phyloP scores from a whole-genome alignment of 2,113 vertebrate genomes.

The Myocastor coypus region DNA sequence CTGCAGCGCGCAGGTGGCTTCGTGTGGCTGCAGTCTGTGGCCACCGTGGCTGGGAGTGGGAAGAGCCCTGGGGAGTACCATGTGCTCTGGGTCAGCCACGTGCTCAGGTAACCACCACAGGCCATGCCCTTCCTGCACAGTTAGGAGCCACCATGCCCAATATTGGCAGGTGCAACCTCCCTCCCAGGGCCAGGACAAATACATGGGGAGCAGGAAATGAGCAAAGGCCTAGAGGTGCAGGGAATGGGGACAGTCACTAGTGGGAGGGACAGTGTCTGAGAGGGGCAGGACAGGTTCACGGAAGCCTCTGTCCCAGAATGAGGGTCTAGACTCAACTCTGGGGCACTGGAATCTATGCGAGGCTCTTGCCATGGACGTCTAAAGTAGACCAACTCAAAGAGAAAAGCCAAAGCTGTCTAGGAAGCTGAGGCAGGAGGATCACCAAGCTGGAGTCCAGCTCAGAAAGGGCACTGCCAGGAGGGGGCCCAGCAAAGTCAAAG shows the following conservation, averaged over 20 bases:
- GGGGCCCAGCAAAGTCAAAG: neutral
- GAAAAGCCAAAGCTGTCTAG: neutral
- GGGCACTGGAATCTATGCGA: neutral
- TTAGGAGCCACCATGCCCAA: neutral
- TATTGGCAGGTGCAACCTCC: conserved; percentile 9
- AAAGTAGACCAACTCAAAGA: neutral
- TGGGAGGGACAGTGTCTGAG: neutral
- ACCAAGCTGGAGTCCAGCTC: neutral
- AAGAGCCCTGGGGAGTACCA: conserved; percentile 94
- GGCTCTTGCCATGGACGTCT: neutral
- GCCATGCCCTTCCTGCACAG: neutral
- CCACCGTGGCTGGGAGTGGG: conserved; percentile 93
- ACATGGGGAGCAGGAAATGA: neutral
- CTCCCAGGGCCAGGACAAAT: neutral
- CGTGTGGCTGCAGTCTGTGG: conserved; percentile 94
- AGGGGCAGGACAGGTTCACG: neutral
- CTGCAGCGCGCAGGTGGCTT: conserved; percentile 93
- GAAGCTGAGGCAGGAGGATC: neutral
- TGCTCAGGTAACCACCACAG: conserved; percentile 89
- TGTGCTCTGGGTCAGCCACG: conserved; percentile 96
- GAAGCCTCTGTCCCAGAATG: neutral
- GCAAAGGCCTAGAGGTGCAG: neutral
- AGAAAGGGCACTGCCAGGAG: neutral
- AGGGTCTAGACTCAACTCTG: neutral
- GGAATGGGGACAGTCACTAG: too few relatives aligned